Conservation (phyloP, 2,113 vertebrate species). For the Elgaria multicarinata region DNA sequence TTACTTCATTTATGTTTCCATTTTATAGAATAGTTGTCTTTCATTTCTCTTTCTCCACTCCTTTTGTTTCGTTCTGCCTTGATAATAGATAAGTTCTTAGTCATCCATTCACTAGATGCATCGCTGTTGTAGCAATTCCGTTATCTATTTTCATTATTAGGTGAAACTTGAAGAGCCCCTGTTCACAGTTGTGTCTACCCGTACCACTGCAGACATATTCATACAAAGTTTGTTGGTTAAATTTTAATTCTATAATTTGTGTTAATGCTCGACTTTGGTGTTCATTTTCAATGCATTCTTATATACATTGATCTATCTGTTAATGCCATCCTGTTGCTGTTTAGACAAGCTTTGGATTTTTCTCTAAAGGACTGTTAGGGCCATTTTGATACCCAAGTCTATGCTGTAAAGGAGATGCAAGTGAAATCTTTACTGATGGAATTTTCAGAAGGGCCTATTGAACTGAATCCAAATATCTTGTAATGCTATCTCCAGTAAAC, state of each 20-base stretch:
- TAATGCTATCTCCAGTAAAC: background rate
- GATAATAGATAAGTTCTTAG: constrained; percentile 51
- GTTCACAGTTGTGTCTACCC: background rate
- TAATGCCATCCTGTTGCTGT: background rate
- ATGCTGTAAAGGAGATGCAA: background rate
- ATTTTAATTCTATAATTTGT: background rate
- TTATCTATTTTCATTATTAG: background rate
- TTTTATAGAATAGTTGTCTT: constrained; percentile 75
- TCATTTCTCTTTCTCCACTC: constrained; percentile 57
- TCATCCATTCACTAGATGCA: constrained; percentile 36
- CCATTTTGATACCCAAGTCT: background rate
- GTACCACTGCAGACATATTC: background rate
- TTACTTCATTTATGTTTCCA: constrained; percentile 83
- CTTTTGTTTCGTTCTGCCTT: constrained; percentile 49
- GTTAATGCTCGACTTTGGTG: background rate
- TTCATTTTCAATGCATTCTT: background rate
- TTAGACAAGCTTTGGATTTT: background rate
- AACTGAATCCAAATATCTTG: background rate
- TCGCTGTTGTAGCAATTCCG: constrained; percentile 29
- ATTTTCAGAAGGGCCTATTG: background rate
- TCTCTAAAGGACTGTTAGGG: background rate
- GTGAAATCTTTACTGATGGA: background rate
- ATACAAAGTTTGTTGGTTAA: background rate
- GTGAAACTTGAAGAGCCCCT: background rate
- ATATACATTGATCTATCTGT: background rate